A percentile compares a stretch with the other conserved stretches of the same genome.
phyloP scores from a whole-genome alignment of 2,113 vertebrate genomes.

The Vimba vimba region DNA sequence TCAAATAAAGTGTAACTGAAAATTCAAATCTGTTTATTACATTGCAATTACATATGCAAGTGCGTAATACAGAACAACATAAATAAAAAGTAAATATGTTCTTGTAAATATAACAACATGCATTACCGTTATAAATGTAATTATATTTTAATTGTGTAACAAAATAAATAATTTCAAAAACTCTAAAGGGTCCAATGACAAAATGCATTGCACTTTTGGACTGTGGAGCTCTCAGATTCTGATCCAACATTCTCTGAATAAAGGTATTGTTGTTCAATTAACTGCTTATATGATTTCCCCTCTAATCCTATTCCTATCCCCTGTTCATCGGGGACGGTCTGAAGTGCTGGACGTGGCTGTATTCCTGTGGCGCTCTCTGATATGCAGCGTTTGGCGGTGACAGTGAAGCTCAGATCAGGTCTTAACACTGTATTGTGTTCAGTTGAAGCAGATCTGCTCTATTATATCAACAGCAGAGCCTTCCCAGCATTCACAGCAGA shows the following conservation, averaged over 20 bases:
- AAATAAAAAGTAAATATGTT: not conserved
- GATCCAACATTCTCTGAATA: constrained; percentile 48
- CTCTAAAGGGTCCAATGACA: not conserved
- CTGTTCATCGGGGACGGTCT: constrained; percentile 43
- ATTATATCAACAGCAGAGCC: constrained; percentile 53
- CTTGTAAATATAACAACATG: not conserved
- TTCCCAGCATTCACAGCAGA: constrained; percentile 41
- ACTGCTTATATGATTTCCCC: constrained; percentile 58
- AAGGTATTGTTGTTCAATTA: constrained; percentile 64
- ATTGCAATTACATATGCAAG: not conserved
- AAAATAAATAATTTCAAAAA: not conserved
- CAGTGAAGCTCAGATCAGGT: constrained; percentile 51
- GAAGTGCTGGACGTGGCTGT: constrained; percentile 48
- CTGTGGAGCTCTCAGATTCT: constrained; percentile 24
- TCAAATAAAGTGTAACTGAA: not conserved
- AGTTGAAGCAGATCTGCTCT: constrained; percentile 52
- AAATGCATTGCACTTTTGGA: not conserved
- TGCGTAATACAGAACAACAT: not conserved
- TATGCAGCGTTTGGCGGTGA: constrained; percentile 48
- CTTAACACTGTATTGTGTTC: constrained; percentile 53
- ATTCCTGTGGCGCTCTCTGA: constrained; percentile 53
- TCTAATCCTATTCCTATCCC: constrained; percentile 59
- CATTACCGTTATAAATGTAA: not conserved
- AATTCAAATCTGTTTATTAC: not conserved
- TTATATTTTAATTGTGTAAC: not conserved